phyloP scores from a whole-genome alignment of 2,113 vertebrate genomes.

The Deroptyus accipitrinus region DNA sequence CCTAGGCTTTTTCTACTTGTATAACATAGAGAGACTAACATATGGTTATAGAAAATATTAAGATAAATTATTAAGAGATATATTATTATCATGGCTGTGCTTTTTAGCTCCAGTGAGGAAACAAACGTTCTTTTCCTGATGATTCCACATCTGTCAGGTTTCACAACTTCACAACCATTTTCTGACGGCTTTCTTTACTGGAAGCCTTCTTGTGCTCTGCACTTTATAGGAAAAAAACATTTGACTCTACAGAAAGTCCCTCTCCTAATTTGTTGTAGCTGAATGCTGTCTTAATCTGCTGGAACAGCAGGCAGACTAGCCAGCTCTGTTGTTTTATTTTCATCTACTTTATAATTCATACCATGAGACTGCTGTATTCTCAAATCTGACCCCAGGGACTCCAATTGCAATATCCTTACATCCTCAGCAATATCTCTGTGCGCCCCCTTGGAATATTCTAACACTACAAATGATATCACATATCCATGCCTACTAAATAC shows the following conservation, averaged over 20 bases:
- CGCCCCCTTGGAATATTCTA: background rate
- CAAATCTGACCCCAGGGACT: background rate
- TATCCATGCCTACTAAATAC: background rate
- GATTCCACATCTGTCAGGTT: background rate
- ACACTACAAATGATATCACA: background rate
- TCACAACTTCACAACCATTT: background rate
- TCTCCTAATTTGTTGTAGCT: background rate
- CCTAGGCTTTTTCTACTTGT: background rate
- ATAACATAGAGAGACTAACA: background rate
- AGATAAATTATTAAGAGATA: background rate
- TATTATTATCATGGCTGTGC: background rate
- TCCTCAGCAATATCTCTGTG: background rate
- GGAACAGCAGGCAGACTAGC: background rate
- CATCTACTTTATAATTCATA: conserved; percentile 8
- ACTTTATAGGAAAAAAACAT: background rate
- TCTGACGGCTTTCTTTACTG: background rate
- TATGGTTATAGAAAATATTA: background rate
- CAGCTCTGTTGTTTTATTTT: background rate
- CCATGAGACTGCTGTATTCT: background rate
- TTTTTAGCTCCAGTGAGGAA: background rate
- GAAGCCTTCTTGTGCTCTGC: background rate
- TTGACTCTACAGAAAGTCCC: background rate
- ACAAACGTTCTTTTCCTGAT: background rate
- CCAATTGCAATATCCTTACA: background rate
- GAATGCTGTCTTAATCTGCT: background rate